Evolutionary conservation across 2,113 vertebrate species (phyloP).

Genomic region (Lasiurus borealis): DNA sequence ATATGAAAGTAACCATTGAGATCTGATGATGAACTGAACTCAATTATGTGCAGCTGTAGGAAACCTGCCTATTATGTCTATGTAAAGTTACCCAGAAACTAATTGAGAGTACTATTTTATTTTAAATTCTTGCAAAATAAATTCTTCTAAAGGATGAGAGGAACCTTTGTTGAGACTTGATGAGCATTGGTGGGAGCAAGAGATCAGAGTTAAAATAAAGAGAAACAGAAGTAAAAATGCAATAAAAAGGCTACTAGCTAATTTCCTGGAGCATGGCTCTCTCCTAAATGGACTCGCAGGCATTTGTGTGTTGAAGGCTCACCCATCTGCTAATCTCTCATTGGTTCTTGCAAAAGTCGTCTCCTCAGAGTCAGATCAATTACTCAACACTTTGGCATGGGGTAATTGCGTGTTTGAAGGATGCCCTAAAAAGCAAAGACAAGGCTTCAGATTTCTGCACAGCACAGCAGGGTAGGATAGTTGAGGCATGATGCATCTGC

Average conservation of each 20-base stretch:
- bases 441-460: background rate
- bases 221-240: background rate
- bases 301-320: background rate
- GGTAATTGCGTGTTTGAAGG: background rate
- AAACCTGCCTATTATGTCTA: conserved; percentile 37
- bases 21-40: conserved; percentile 56
- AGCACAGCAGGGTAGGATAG: background rate
- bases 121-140: conserved; percentile 35
- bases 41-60: conserved; percentile 24
- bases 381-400: background rate
- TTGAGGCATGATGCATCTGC: background rate
- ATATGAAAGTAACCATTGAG: conserved; percentile 59
- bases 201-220: background rate
- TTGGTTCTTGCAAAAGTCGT: background rate
- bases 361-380: background rate
- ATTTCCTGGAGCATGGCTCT: background rate
- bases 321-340: background rate
- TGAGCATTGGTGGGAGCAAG: background rate
- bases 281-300: background rate
- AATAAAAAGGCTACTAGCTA: background rate
- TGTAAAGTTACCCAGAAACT: conserved; percentile 34
- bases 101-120: conserved; percentile 19
- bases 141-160: background rate
- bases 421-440: background rate
- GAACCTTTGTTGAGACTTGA: background rate